phyloP scores from a whole-genome alignment of 1,140 invertebrate genomes.

The Trichonephila inaurata region DNA sequence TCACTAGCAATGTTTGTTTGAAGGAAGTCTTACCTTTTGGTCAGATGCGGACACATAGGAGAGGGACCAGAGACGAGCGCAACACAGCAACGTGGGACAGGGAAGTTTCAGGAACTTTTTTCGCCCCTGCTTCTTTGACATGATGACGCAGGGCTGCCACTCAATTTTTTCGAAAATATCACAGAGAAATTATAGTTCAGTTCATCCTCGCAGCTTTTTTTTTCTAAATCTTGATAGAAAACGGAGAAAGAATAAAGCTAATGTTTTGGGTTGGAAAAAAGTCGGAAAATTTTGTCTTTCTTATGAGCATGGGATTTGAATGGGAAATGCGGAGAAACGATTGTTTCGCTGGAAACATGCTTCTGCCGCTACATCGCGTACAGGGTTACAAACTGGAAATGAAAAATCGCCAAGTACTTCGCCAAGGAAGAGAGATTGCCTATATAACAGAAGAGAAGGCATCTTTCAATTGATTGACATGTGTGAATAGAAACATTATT shows the following conservation, averaged over 20 bases:
- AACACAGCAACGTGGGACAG: conserved; percentile 57
- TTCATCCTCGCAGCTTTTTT: too few species aligned
- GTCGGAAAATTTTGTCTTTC: not conserved
- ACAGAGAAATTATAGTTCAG: not conserved
- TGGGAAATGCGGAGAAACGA: not conserved
- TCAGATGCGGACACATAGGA: conserved; percentile 62
- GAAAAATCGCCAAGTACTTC: conserved; percentile 22
- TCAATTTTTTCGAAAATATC: not conserved
- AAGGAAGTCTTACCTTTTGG: conserved; percentile 55
- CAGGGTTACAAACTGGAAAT: not conserved
- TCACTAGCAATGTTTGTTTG: not conserved
- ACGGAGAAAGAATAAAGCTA: not conserved
- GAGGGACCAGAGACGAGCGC: conserved; percentile 59
- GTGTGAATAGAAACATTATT: not conserved
- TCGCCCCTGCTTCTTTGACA: conserved; percentile 39
- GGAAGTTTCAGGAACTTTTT: conserved; percentile 58
- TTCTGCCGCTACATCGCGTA: conserved; percentile 46
- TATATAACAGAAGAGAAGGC: not conserved
- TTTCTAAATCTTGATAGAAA: not conserved
- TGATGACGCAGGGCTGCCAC: not conserved
- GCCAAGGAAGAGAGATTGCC: not conserved
- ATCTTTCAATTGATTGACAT: not conserved
- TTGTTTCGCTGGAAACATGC: conserved; percentile 26
- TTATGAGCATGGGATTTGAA: not conserved
- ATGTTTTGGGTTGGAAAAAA: not conserved